These are phyloP conservation scores for Coptodon bakossiorum DNA, from an alignment of 2,113 vertebrate genomes.

Conservation along the genomic window DNA sequence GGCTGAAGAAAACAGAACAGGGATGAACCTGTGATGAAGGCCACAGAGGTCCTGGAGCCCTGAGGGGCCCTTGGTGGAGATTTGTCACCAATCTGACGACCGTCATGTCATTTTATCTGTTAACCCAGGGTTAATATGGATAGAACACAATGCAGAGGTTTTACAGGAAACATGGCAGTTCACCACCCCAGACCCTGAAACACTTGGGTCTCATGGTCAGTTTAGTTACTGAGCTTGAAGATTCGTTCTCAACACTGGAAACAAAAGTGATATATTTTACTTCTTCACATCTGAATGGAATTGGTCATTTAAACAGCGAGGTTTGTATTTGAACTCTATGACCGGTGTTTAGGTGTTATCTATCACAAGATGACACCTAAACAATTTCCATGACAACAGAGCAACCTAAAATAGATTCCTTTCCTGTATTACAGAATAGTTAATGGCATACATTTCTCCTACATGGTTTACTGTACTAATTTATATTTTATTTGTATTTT, in stretches of 20 bases:
- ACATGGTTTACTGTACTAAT: neutral
- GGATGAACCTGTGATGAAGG: neutral
- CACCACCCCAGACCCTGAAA: neutral
- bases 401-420: neutral
- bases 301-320: neutral
- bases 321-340: neutral
- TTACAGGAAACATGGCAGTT: neutral
- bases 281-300: neutral
- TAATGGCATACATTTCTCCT: neutral
- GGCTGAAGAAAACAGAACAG: neutral
- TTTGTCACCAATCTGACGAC: constrained; percentile 9
- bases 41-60: neutral
- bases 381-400: neutral
- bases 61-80: neutral
- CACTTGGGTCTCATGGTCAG: neutral
- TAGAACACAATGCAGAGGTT: neutral
- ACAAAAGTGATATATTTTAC: neutral
- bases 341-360: neutral
- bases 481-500: neutral
- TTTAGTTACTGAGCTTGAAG: neutral
- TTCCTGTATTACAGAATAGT: neutral
- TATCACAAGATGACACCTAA: neutral
- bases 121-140: neutral
- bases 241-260: neutral
- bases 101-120: constrained; percentile 1